phyloP scores from a whole-genome alignment of 2,113 vertebrate genomes.

The Oxyruncus cristatus region DNA sequence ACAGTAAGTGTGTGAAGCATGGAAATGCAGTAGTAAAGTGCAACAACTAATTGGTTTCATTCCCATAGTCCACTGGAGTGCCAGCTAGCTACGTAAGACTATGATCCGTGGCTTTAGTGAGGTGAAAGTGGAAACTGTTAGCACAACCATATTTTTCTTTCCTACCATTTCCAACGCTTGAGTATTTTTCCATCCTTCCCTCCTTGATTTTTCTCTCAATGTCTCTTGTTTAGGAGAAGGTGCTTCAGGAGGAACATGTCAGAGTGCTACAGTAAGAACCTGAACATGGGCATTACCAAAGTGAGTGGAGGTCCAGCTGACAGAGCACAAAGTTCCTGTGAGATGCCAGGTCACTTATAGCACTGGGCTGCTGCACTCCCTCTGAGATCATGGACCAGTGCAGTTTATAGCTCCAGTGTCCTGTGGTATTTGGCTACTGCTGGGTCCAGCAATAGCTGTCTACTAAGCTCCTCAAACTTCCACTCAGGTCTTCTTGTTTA shows the following conservation, averaged over 20 bases:
- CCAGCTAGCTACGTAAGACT: not conserved
- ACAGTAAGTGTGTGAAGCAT: not conserved
- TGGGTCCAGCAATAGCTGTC: not conserved
- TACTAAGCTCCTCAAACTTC: not conserved
- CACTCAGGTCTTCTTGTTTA: not conserved
- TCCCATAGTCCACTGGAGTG: not conserved
- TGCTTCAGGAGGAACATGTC: not conserved
- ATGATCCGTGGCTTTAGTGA: not conserved
- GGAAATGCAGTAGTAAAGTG: not conserved
- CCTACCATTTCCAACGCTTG: not conserved
- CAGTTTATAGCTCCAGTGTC: not conserved
- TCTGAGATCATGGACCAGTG: accelerated
- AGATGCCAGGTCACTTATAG: not conserved
- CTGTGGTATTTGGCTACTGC: not conserved
- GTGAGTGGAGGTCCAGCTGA: not conserved
- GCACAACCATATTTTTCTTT: not conserved
- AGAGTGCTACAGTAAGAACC: not conserved
- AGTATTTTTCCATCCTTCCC: not conserved
- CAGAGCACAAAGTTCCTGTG: not conserved
- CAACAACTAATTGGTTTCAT: not conserved
- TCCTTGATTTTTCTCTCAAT: not conserved
- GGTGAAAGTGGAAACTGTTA: not conserved
- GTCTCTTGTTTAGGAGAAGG: not conserved
- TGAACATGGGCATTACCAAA: not conserved
- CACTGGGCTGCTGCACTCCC: not conserved